A percentile compares a stretch with the other conserved stretches of the same genome.
These are phyloP conservation scores for Toxotes jaculatrix DNA, from an alignment of 2,113 vertebrate species.

Conservation along the genomic window DNA sequence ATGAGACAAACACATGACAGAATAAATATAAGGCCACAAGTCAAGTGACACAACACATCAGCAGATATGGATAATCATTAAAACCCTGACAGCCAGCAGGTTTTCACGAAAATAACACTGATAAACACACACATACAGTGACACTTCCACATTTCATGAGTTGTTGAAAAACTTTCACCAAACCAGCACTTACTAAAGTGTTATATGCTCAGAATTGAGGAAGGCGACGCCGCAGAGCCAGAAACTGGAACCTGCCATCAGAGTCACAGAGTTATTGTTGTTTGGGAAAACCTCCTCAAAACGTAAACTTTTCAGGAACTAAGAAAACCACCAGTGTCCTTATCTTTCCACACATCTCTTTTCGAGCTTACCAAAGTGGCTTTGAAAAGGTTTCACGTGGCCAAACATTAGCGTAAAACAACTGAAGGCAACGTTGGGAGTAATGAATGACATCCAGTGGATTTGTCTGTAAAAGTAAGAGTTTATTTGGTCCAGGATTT, in stretches of 20 bases:
- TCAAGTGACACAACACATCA: not conserved
- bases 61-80: not conserved
- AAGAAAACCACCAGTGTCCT: not conserved
- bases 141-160: not conserved
- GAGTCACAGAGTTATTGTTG: too few species aligned
- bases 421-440: too few species aligned
- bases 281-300: not conserved
- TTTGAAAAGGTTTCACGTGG: not conserved
- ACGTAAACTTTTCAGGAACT: not conserved
- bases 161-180: not conserved
- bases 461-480: too few species aligned
- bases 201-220: not conserved
- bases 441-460: too few species aligned
- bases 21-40: not conserved
- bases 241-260: not conserved
- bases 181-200: not conserved
- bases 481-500: too few species aligned
- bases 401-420: not conserved
- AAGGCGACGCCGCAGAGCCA: not conserved
- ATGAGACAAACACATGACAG: not conserved
- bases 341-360: not conserved
- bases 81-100: not conserved
- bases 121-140: not conserved
- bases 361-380: too few species aligned
- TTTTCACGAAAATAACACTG: not conserved